Conservation (phyloP, 2,888 invertebrate species). For the Cephus pulcher region DNA sequence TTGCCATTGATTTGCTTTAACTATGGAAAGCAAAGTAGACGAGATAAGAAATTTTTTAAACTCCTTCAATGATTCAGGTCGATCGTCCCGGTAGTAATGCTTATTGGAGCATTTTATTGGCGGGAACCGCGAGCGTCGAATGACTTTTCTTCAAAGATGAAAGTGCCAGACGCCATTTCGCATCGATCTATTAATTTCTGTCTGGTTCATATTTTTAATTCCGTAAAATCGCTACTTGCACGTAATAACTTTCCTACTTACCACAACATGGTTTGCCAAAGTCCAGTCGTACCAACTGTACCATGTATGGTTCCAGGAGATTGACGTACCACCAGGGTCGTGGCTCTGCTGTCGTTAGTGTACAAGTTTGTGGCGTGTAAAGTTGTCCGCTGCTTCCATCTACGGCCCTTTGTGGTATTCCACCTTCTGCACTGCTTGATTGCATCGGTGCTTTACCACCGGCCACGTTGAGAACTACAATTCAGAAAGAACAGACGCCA, state of each 20-base stretch:
- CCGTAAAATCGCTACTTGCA: not conserved
- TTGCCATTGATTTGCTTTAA: slow-evolving; percentile 40
- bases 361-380: slow-evolving; percentile 87
- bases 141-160: slow-evolving; percentile 6
- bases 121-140: slow-evolving; percentile 1
- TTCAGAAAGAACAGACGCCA: slow-evolving; percentile 41
- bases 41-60: slow-evolving; percentile 11
- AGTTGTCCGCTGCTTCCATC: slow-evolving; percentile 89
- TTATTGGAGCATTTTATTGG: slow-evolving; percentile 17
- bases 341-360: slow-evolving; percentile 85
- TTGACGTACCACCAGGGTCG: slow-evolving; percentile 97
- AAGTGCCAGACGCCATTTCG: not conserved
- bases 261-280: slow-evolving; percentile 93
- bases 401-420: slow-evolving; percentile 90
- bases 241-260: slow-evolving; percentile 68
- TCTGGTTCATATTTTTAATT: not conserved
- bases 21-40: slow-evolving; percentile 30
- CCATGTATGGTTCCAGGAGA: slow-evolving; percentile 93
- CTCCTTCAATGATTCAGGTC: slow-evolving; percentile 13
- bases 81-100: slow-evolving; percentile 11
- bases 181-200: not conserved
- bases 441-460: slow-evolving; percentile 97
- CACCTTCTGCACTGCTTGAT: slow-evolving; percentile 83
- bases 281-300: slow-evolving; percentile 89
- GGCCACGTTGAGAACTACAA: slow-evolving; percentile 89